Conservation (phyloP, 2,888 invertebrate genomes). For the Bugula neritina region DNA sequence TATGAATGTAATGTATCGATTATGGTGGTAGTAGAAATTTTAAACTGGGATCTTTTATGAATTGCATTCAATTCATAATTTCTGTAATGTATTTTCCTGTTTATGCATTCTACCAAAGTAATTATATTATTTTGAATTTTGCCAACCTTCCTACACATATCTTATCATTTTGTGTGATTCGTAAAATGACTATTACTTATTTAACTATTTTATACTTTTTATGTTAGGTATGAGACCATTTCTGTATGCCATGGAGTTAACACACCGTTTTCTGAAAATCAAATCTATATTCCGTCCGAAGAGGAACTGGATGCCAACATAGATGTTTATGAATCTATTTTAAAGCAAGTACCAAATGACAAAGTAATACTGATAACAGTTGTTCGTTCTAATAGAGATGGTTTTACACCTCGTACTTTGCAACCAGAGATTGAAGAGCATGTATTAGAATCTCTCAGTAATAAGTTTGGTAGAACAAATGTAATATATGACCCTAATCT, state of each 20-base stretch:
- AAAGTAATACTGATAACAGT: conserved; percentile 10
- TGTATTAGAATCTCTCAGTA: background rate
- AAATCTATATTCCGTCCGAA: background rate
- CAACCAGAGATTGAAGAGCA: conserved; percentile 4
- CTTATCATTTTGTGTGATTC: no score
- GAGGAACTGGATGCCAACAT: background rate
- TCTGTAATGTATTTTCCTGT: no score
- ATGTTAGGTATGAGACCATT: conserved; percentile 4
- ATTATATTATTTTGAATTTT: no score
- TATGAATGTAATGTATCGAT: no score
- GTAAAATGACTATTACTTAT: no score
- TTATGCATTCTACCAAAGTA: no score
- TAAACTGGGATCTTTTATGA: no score
- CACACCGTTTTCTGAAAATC: background rate
- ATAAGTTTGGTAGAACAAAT: background rate
- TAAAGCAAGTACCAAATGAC: background rate
- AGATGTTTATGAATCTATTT: background rate
- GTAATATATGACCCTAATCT: background rate
- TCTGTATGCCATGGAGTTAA: conserved; percentile 17
- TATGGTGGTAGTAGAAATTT: no score
- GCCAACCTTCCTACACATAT: no score
- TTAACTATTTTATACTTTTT: no score
- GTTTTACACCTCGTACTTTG: conserved; percentile 5
- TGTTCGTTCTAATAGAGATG: conserved; percentile 12
- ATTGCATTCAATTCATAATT: no score